Evolutionary conservation across 1,140 invertebrate species (phyloP), one percentile per base, ranked within the genome.

Genomic region (Rhopalosiphum maidis): DNA sequence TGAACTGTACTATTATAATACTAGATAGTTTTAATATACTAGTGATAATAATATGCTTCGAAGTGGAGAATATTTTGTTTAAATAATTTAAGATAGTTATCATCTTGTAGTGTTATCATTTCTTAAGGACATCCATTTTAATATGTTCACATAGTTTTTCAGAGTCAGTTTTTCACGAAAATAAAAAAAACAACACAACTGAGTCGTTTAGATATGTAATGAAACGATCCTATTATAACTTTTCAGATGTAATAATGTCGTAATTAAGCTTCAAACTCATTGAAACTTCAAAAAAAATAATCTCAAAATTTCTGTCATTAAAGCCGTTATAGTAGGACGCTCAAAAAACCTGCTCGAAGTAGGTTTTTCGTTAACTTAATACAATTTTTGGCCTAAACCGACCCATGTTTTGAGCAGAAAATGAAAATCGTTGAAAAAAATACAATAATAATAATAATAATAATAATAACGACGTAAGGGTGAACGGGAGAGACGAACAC

Each of bases 211-310:
- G 18, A 37, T n/a, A 37, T 23, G 48, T 51, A 89, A 22, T 11
- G 23, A 51, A 30, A 41, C 35, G 48, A 48, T 37, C 48, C 48
- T 89, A 89, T 89, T 89, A 89, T 37, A 89, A 89, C 87, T 89
- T 89, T 89, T 54, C 51, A 22, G 37, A 89, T 54, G 35, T 48
- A 41, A 55, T 89, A 37, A 54, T 54, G 48, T 2, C 22, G 54
- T 25, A 89, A 51, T 88, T 88, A 51, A 48, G 22, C 87, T 89
- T 54, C 35, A 54, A 37, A 89, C 48, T 89, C 48, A 35, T 89
- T 55, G n/a, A 51, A 89, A 89, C 48, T 89, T 89, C 51, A 54
- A 54, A 86, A 54, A 88, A 35, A 46, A 46, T 46, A 46, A 46
- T 46, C 46, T 46, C 15, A 46, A 46, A 46, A 46, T 22, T 15